These are phyloP conservation scores for Sciurus carolinensis DNA, from an alignment of 2,797 vertebrate species.

Conservation along the genomic window DNA sequence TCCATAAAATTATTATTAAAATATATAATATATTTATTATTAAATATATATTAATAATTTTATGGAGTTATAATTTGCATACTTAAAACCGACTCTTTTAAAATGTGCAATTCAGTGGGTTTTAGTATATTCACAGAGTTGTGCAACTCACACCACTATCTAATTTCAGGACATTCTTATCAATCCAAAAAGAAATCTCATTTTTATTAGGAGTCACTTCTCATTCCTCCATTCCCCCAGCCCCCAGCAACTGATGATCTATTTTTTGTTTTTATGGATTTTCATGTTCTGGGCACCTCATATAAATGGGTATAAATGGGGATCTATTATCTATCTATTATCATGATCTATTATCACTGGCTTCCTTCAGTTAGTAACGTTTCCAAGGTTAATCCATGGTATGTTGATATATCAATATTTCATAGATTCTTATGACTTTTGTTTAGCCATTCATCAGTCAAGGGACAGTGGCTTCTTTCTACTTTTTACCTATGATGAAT, in stretches of 20 bases:
- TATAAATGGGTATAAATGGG: not conserved
- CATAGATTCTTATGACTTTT: conserved; percentile 7
- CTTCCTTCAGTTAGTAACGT: conserved; percentile 22
- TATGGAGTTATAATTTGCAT: conserved; percentile 15
- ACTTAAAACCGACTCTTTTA: conserved; percentile 12
- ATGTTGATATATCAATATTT: not conserved
- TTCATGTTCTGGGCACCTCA: conserved; percentile 20
- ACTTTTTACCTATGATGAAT: not conserved
- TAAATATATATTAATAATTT: conserved; percentile 39
- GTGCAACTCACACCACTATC: not conserved
- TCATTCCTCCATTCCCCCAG: not conserved
- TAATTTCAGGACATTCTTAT: conserved; percentile 53
- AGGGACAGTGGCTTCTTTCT: not conserved
- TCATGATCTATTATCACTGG: not conserved
- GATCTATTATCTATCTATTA: not conserved
- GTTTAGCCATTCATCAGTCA: not conserved
- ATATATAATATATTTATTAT: too few species aligned
- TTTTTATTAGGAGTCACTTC: not conserved
- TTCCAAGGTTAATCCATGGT: not conserved
- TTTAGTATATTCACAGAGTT: conserved; percentile 2
- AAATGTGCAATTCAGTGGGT: not conserved
- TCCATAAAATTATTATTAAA: too few species aligned
- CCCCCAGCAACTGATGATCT: not conserved
- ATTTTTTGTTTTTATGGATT: conserved; percentile 61
- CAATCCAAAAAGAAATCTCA: not conserved